phyloP scores from a whole-genome alignment of 2,797 vertebrate species.

The Psittacula derbiana region DNA sequence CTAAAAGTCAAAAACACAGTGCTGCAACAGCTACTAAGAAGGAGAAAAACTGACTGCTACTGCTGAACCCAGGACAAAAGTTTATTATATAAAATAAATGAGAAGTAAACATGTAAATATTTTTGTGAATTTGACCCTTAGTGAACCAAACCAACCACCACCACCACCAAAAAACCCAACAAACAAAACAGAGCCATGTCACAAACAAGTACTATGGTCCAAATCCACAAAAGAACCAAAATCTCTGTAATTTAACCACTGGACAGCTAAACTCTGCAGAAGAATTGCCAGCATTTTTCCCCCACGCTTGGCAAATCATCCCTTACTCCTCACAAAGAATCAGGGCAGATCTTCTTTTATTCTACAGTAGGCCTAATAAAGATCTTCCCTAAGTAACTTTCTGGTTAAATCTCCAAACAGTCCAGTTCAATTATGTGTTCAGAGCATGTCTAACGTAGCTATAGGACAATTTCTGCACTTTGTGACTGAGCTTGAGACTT shows the following conservation, averaged over 20 bases:
- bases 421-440: not conserved
- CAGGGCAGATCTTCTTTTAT: not conserved
- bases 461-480: not conserved
- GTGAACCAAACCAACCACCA: not conserved
- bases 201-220: not conserved
- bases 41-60: no score
- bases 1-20: no score
- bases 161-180: not conserved
- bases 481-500: not conserved
- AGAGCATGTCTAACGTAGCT: not conserved
- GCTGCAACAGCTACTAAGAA: no score
- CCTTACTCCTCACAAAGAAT: not conserved
- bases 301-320: not conserved
- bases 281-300: not conserved
- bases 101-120: not conserved
- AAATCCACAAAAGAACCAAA: not conserved
- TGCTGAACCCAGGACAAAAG: no score
- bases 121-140: not conserved
- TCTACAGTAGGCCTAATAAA: not conserved
- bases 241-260: not conserved
- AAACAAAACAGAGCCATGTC: not conserved
- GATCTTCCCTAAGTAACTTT: not conserved
- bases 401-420: not conserved
- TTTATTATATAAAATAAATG: not conserved
- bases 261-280: not conserved